Conservation (phyloP, 2,888 invertebrate species). For the Mythimna lalbum region DNA sequence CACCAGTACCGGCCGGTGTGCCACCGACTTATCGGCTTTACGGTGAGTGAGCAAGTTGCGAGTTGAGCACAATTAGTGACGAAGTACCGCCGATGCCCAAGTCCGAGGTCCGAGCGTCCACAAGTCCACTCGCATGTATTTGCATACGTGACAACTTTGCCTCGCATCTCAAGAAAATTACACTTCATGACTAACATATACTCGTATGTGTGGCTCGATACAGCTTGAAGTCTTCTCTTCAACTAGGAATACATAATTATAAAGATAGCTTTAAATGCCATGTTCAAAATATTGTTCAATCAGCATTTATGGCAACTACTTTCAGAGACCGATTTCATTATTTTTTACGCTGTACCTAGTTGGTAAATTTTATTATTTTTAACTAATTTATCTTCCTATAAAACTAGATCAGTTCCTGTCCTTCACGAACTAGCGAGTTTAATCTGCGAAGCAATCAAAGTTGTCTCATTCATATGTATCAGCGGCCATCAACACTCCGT, state of each 20-base stretch:
- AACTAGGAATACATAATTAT: no score
- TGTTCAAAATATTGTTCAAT: background rate
- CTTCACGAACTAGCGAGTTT: conserved; percentile 32
- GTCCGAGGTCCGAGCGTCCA: conserved; percentile 40
- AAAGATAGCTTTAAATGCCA: no score
- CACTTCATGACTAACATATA: conserved; percentile 3
- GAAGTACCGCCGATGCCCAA: conserved; percentile 42
- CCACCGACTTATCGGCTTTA: conserved; percentile 12
- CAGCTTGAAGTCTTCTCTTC: background rate
- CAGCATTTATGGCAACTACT: background rate
- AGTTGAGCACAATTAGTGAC: conserved; percentile 69
- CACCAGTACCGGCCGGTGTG: conserved; percentile 32
- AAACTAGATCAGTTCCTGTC: background rate
- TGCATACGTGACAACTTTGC: conserved; percentile 64
- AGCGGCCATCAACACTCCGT: conserved; percentile 54
- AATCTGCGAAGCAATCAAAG: conserved; percentile 69
- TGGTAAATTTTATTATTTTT: no score
- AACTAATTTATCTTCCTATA: background rate
- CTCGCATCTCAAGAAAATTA: conserved; percentile 41
- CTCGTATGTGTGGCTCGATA: background rate
- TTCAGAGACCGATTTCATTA: no score
- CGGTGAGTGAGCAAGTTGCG: conserved; percentile 65
- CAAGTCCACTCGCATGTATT: conserved; percentile 61
- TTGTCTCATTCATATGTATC: conserved; percentile 72
- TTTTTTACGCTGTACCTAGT: no score